Evolutionary conservation across 2,797 vertebrate species (phyloP).

Genomic region (Melanogrammus aeglefinus): DNA sequence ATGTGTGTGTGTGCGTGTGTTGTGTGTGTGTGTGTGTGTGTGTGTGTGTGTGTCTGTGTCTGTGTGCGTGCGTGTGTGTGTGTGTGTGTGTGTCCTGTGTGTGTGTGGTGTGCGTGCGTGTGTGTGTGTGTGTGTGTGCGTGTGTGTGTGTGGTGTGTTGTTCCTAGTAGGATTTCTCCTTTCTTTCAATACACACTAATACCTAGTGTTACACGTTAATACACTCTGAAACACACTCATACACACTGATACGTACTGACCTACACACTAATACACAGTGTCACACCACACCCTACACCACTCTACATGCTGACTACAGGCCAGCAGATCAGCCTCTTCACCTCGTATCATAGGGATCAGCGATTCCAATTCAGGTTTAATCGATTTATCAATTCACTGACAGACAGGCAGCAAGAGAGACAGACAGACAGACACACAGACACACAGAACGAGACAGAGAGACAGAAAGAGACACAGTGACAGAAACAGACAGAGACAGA

Average conservation of each 20-base stretch:
- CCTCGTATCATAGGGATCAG: neutral
- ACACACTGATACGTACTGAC: neutral
- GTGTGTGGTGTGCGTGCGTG: too few relatives aligned
- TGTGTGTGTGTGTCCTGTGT: too few relatives aligned
- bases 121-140: too few relatives aligned
- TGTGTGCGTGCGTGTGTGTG: too few relatives aligned
- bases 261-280: neutral
- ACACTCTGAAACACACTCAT: slow-evolving; percentile 1
- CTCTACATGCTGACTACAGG: neutral
- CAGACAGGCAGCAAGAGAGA: neutral
- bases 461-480: neutral
- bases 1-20: too few relatives aligned
- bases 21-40: too few relatives aligned
- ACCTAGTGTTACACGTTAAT: neutral
- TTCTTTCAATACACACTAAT: neutral
- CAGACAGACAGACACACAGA: neutral
- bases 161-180: too few relatives aligned
- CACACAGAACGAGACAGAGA: neutral
- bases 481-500: neutral
- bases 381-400: neutral
- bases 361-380: neutral
- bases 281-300: neutral
- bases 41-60: too few relatives aligned
- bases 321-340: neutral
- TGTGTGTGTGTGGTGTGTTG: too few relatives aligned